phyloP scores from a whole-genome alignment of 1,140 invertebrate species.

The Galendromus occidentalis region DNA sequence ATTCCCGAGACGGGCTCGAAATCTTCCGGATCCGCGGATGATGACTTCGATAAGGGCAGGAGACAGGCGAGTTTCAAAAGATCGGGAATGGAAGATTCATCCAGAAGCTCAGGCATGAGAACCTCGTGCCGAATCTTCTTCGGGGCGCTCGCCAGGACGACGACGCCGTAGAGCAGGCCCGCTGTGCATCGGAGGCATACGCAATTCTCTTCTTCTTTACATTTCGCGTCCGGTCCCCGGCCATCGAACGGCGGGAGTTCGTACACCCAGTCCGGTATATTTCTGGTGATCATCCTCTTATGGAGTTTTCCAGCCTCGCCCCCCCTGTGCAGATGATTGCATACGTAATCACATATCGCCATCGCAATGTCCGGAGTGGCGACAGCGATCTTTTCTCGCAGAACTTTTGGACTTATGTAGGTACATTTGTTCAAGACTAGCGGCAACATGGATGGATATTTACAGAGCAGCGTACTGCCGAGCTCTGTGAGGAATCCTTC shows the following conservation, averaged over 20 bases:
- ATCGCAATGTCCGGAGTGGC: background rate
- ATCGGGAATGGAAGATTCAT: background rate
- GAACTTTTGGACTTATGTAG: slow-evolving; percentile 3
- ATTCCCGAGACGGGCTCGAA: background rate
- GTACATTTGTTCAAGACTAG: background rate
- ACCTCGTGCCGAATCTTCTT: background rate
- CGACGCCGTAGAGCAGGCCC: background rate
- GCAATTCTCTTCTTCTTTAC: background rate
- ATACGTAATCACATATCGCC: background rate
- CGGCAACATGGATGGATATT: background rate
- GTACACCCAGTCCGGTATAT: background rate
- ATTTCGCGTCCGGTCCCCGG: background rate
- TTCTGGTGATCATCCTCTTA: background rate
- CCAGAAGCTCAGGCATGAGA: background rate
- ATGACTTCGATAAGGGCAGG: background rate
- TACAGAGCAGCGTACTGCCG: background rate
- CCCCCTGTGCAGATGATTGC: background rate
- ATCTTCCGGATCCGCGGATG: background rate
- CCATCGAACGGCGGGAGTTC: background rate
- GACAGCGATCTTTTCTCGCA: background rate
- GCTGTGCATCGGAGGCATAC: background rate
- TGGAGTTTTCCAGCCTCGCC: background rate
- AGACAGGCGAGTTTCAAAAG: background rate
- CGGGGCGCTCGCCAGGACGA: background rate
- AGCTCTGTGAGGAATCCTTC: background rate